Evolutionary conservation across 2,888 invertebrate genomes (phyloP), one percentile per base, ranked within the genome.

Genomic region (Cerastis rubricosa): DNA sequence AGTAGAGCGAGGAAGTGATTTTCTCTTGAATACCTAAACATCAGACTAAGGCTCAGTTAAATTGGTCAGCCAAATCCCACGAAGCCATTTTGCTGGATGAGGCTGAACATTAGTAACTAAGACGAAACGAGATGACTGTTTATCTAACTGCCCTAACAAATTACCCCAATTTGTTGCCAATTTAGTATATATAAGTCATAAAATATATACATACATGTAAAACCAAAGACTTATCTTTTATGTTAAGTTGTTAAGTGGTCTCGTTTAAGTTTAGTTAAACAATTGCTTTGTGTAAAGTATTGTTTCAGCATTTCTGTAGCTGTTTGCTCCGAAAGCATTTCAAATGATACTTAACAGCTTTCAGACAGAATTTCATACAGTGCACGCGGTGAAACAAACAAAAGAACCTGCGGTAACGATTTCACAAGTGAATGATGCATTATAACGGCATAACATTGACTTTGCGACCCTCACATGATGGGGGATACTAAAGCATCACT

Each of bases 1-100:
- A 63, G 49, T 57, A 5, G 22, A 29, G 35, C 64, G 57, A 54
- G 45, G 45, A 81, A 57, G 47, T 64, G n/a, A 19, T 29, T 47
- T 25, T 40, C 22, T 80, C 14, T 40, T 47, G 17, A 29, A 54
- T 17, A 78, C 0, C 6, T 49, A 29, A 47, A 35, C 17, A 11
- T 11, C 25, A 22, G 43, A 74, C 9, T 9, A 17, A 19, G 7
- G 3, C 12, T 40, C 14, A n/a, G n/a, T 14, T 70, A 7, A 8
- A 47, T 19, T 17, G 29, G 4, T 22, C 25, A 19, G 59, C 9
- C 59, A 29, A 3, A 59, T 59, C 19, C 9, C 59, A 29, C 29
- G 8, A 17, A 17, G 4, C 11, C 7, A 22, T 19, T 11, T 47
- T 9, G 17, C 9, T 40, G 22, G 14, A 25, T 11, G 6, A 17